Conservation (phyloP, 2,888 invertebrate species). For the Julus scanicus region DNA sequence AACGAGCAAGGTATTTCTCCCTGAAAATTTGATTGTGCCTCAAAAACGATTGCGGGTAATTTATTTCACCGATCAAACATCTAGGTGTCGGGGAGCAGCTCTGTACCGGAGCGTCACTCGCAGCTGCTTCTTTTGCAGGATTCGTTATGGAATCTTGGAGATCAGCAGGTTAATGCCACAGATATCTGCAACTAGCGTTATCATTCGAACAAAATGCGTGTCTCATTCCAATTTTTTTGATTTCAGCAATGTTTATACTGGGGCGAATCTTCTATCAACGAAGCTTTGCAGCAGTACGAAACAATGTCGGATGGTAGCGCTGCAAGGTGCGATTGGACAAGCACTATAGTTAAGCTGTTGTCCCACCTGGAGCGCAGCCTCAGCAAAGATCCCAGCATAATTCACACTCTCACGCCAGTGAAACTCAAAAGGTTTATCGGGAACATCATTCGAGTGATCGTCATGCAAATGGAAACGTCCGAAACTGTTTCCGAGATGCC, state of each 20-base stretch:
- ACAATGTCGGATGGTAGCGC: constrained; percentile 31
- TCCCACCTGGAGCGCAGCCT: constrained; percentile 58
- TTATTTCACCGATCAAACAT: background rate
- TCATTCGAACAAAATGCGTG: background rate
- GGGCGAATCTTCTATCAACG: constrained; percentile 58
- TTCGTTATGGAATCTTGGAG: constrained; percentile 54
- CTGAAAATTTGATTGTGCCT: background rate
- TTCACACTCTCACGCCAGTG: constrained; percentile 54
- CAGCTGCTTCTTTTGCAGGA: constrained; percentile 58
- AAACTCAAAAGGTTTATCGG: constrained; percentile 77
- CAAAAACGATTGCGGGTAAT: background rate
- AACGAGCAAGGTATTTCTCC: constrained; percentile 58
- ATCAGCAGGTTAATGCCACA: constrained; percentile 46
- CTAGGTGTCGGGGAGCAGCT: constrained; percentile 50
- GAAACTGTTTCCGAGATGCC: constrained; percentile 75
- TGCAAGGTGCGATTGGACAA: constrained; percentile 53
- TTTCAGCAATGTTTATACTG: constrained; percentile 57
- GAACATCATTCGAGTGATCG: constrained; percentile 79
- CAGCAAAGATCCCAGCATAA: constrained; percentile 49
- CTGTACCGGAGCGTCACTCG: constrained; percentile 56
- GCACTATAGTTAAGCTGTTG: constrained; percentile 56
- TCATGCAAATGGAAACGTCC: constrained; percentile 78
- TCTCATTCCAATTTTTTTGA: background rate
- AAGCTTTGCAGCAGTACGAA: constrained; percentile 56
- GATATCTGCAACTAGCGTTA: background rate